phyloP scores from a whole-genome alignment of 2,888 invertebrate genomes.

The Limenitis camilla region DNA sequence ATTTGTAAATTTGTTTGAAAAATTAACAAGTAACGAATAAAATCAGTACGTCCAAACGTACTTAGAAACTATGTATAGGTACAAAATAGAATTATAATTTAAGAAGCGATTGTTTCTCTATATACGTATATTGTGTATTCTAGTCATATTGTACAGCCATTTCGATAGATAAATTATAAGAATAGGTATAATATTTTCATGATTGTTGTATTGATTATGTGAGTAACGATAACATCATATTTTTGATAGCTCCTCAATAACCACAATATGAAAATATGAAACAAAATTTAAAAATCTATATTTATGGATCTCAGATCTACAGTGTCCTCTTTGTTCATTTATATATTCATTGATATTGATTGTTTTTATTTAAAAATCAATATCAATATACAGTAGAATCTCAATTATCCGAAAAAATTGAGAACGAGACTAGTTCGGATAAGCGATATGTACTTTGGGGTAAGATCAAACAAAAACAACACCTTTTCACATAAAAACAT shows the following conservation, averaged over 20 bases:
- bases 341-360: too few relatives aligned
- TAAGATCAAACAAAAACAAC: too few relatives aligned
- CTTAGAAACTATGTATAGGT: conserved; percentile 45
- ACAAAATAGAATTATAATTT: conserved; percentile 59
- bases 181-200: conserved; percentile 42
- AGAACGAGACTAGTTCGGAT: too few relatives aligned
- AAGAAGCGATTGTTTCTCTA: conserved; percentile 40
- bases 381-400: too few relatives aligned
- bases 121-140: conserved; percentile 56
- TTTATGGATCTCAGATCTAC: neutral
- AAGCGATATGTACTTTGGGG: too few relatives aligned
- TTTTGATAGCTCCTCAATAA: conserved; percentile 17
- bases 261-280: neutral
- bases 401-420: too few relatives aligned
- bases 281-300: neutral
- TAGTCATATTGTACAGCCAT: conserved; percentile 69
- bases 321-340: too few relatives aligned
- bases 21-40: too few relatives aligned
- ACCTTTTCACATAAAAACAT: too few relatives aligned
- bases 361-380: too few relatives aligned
- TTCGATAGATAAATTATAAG: conserved; percentile 45
- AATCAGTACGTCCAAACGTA: conserved; percentile 22
- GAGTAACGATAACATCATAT: conserved; percentile 16
- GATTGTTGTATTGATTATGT: conserved; percentile 47
- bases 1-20: too few relatives aligned